Base-by-base conservation (phyloP, 2,113 vertebrate genomes). In the Hippotragus niger region DNA sequence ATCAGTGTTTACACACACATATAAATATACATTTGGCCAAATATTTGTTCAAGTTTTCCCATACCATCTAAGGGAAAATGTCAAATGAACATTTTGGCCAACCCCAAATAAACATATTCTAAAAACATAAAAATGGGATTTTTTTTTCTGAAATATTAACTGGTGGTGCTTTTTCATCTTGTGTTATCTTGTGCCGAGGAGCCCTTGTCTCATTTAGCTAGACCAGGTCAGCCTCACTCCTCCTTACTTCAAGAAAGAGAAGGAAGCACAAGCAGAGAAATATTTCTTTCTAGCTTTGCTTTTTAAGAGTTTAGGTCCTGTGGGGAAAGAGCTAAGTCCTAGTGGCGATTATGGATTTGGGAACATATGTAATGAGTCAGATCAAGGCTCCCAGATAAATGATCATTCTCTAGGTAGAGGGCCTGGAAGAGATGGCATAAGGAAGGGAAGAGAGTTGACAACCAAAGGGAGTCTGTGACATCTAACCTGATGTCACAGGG, bases 391-490 rank as follows among this genome's bases (percentile, higher is more conserved):
- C 47, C 25, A 57, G 84, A 60, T 19, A 50, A 81, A 53, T 16
- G 5, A 16, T 53, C 25, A 50, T 52, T 50, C 27, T 85, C 25
- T 27, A 57, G 27, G 60, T 14, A 11, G 33, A 53, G 15, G 8
- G 10, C 8, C 40, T 58, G 2, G 2, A 4, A 31, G 16, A 76
- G 6, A 43, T 23, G 3, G 0, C 2, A 47, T 5, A 58, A 83
- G 7, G 36, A 9, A 71, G 25, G 50, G 27, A 13, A 7, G 15
- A 27, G 7, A 90, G 40, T 19, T 27, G 27, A 67, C 47, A 45
- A 3, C 36, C 17, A 29, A 74, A 88, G 19, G 1, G 2, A 7
- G 11, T 14, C 57, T 74, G 11, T 62, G 58, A 6, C n/a, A 33
- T 29, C 21, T 11, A 88, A 47, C 10, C 23, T 76, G 55, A 88